These are phyloP conservation scores for Liopterus haemorrhoidalis DNA, from an alignment of 2,888 invertebrate genomes.

Conservation along the genomic window DNA sequence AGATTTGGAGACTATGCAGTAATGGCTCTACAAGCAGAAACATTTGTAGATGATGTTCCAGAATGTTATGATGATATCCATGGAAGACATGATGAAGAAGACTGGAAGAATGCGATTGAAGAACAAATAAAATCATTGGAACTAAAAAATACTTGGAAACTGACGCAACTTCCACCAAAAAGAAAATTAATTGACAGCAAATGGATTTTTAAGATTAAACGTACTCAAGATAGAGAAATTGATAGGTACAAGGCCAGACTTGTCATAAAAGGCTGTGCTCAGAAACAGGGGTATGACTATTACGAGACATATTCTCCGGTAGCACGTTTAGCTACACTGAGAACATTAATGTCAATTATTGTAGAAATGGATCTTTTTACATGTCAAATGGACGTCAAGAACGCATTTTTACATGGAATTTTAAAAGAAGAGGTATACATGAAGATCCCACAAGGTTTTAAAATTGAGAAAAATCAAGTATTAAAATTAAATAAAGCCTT, in stretches of 20 bases:
- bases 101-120: constrained; percentile 12
- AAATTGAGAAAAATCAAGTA: too few species aligned
- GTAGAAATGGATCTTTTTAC: too few species aligned
- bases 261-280: constrained; percentile 27
- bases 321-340: too few species aligned
- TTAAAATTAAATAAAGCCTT: too few species aligned
- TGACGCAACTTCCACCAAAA: constrained; percentile 2
- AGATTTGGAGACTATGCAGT: constrained; percentile 6
- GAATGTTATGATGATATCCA: constrained; percentile 19
- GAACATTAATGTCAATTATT: too few species aligned
- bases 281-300: constrained; percentile 28
- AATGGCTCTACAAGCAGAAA: constrained; percentile 18
- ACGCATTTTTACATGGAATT: too few species aligned
- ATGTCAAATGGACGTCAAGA: too few species aligned
- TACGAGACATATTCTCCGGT: constrained; percentile 31
- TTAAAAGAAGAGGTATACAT: too few species aligned
- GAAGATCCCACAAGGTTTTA: too few species aligned
- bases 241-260: constrained; percentile 26
- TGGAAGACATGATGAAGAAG: constrained; percentile 12
- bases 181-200: constrained; percentile 15
- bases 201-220: constrained; percentile 29
- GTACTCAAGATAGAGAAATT: constrained; percentile 20
- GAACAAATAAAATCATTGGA: constrained; percentile 17
- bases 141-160: constrained; percentile 13
- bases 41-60: constrained; percentile 25